A percentile compares a stretch with the other conserved stretches of the same genome.
These are phyloP conservation scores for Charina bottae DNA, from an alignment of 2,113 vertebrate species.

Conservation along the genomic window DNA sequence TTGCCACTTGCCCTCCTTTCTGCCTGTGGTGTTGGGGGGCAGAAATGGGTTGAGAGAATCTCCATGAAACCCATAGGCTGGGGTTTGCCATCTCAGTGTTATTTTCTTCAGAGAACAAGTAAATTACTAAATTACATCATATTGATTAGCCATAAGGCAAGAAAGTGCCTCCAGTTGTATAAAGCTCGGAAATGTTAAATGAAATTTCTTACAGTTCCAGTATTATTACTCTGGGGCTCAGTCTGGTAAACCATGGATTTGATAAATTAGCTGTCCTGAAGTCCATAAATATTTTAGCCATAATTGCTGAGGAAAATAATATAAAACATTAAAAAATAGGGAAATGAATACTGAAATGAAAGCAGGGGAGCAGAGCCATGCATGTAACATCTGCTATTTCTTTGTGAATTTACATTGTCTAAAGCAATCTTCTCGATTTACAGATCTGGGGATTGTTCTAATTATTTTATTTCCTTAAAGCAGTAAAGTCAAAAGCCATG, in stretches of 20 bases:
- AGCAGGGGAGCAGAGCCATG: not conserved
- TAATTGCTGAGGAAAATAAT: accelerated
- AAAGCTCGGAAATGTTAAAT: not conserved
- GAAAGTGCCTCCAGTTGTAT: slow-evolving; percentile 12
- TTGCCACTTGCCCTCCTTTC: not conserved
- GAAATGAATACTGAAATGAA: not conserved
- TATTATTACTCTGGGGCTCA: not conserved
- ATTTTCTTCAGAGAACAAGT: slow-evolving; percentile 43
- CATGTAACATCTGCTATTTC: not conserved
- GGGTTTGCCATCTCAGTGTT: not conserved
- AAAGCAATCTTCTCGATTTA: not conserved
- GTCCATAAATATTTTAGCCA: not conserved
- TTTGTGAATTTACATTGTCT: not conserved
- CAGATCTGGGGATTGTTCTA: not conserved
- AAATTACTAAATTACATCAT: slow-evolving; percentile 29
- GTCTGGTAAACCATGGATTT: not conserved
- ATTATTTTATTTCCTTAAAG: not conserved
- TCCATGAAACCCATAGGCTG: not conserved
- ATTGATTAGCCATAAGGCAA: slow-evolving; percentile 43
- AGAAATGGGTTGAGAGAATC: not conserved
- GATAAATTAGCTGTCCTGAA: not conserved
- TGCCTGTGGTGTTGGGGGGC: not conserved
- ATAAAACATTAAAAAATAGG: not conserved
- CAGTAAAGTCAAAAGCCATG: not conserved
- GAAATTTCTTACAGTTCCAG: slow-evolving; percentile 11